These are phyloP conservation scores for Poecilus cupreus DNA, from an alignment of 2,888 invertebrate genomes.

Conservation along the genomic window DNA sequence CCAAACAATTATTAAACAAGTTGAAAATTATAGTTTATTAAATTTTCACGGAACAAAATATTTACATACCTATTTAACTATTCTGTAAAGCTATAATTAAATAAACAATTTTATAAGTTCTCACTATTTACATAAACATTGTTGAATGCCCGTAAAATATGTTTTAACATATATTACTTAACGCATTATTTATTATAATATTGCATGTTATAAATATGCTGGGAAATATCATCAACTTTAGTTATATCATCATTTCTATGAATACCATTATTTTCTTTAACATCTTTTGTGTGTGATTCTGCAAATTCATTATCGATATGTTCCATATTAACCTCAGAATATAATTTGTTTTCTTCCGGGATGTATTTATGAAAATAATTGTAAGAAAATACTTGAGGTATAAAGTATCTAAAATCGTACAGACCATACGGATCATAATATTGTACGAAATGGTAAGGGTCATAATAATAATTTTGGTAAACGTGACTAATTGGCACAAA, in stretches of 20 bases:
- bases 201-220: neutral
- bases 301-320: slow-evolving; percentile 1
- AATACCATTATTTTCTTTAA: neutral
- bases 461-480: neutral
- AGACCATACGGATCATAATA: neutral
- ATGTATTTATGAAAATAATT: neutral
- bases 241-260: neutral
- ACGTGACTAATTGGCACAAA: neutral
- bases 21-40: slow-evolving; percentile 19
- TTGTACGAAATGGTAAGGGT: neutral
- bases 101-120: too few relatives aligned
- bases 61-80: neutral
- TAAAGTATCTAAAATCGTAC: neutral
- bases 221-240: neutral
- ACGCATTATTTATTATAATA: neutral
- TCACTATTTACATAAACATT: neutral
- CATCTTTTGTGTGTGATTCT: neutral
- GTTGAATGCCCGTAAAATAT: neutral
- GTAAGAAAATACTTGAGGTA: neutral
- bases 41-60: neutral
- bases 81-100: neutral
- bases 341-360: neutral
- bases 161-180: neutral
- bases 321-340: neutral
- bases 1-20: neutral